phyloP scores from a whole-genome alignment of 2,888 invertebrate genomes.

The Trisateles emortualis region DNA sequence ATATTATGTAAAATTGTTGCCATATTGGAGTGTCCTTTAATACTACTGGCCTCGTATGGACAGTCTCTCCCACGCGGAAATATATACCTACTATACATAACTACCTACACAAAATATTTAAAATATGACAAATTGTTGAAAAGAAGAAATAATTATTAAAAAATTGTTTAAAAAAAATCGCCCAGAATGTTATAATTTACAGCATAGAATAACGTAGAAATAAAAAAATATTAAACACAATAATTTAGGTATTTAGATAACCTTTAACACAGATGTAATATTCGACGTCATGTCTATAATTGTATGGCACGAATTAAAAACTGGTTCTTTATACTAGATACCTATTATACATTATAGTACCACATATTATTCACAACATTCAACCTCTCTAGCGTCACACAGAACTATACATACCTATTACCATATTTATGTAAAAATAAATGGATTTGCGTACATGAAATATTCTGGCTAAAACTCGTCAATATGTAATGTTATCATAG shows the following conservation, averaged over 20 bases:
- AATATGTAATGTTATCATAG: conserved; percentile 7
- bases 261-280: conserved; percentile 18
- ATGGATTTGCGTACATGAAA: neutral
- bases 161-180: no score
- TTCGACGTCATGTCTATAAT: conserved; percentile 24
- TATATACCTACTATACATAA: neutral
- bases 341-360: neutral
- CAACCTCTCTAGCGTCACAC: conserved; percentile 11
- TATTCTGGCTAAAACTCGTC: conserved; percentile 13
- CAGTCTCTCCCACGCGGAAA: conserved; percentile 12
- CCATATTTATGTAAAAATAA: conserved; percentile 7
- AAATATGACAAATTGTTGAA: neutral
- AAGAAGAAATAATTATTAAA: neutral
- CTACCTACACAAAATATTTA: neutral
- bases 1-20: neutral
- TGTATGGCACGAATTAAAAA: conserved; percentile 13
- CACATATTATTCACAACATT: neutral
- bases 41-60: neutral
- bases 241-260: conserved; percentile 23
- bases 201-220: no score
- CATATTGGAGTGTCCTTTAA: conserved; percentile 1
- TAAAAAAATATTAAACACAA: neutral
- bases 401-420: conserved; percentile 1
- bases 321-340: conserved; percentile 13
- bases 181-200: no score